A percentile compares a stretch with the other conserved stretches of the same genome.
phyloP scores from a whole-genome alignment of 2,888 invertebrate species.

The Oxytorus armatus region DNA sequence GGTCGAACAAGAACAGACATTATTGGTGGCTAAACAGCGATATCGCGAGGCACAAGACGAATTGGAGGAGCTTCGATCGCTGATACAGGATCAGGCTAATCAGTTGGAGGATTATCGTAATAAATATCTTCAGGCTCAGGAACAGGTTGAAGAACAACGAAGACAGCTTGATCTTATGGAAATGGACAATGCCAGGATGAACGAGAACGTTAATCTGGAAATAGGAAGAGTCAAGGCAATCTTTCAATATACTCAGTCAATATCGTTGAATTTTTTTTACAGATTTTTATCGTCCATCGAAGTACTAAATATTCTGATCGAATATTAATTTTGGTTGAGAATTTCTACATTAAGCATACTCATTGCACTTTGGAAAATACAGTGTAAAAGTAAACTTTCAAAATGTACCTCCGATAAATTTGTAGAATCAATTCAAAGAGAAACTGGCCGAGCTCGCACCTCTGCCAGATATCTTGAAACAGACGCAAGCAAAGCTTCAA shows the following conservation, averaged over 20 bases:
- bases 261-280: too few species aligned
- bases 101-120: constrained; percentile 90
- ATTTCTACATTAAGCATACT: too few species aligned
- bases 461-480: constrained; percentile 89
- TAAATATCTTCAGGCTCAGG: constrained; percentile 87
- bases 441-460: constrained; percentile 89
- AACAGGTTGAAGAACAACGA: constrained; percentile 89
- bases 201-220: constrained; percentile 90
- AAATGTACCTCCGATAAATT: neutral
- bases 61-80: constrained; percentile 86
- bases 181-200: constrained; percentile 89
- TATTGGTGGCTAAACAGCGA: constrained; percentile 85
- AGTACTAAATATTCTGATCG: too few species aligned
- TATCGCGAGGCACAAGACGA: constrained; percentile 87
- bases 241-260: too few species aligned
- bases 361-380: too few species aligned
- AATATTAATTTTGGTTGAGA: too few species aligned
- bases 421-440: constrained; percentile 88
- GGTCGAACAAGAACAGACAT: constrained; percentile 87
- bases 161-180: constrained; percentile 90
- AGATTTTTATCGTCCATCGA: too few species aligned
- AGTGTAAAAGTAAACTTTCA: too few species aligned
- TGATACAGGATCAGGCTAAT: constrained; percentile 88
- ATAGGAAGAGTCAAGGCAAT: constrained; percentile 88
- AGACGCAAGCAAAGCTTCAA: constrained; percentile 88